Evolutionary conservation across 1,140 invertebrate species (phyloP).

Genomic region (Venustaconcha ellipsiformis): DNA sequence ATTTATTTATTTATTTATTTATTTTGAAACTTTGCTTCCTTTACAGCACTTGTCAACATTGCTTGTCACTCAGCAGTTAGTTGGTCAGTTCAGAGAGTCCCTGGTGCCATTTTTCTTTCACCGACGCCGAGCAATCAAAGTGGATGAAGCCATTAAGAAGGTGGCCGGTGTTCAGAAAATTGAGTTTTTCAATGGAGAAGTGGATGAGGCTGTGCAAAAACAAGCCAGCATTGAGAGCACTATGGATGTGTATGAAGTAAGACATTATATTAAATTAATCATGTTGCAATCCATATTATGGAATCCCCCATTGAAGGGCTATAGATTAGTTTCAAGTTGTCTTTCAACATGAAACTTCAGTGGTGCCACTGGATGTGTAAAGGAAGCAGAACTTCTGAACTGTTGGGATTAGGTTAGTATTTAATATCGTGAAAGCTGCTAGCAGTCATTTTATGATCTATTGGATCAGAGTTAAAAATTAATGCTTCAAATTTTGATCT

Average conservation of each 20-base stretch:
- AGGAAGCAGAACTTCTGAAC: too few relatives aligned
- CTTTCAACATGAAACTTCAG: too few relatives aligned
- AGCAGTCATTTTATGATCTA: too few relatives aligned
- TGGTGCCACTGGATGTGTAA: too few relatives aligned
- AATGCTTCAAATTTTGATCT: too few relatives aligned
- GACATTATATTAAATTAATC: neutral
- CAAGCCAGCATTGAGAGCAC: conserved; percentile 60
- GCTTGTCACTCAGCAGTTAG: conserved; percentile 64
- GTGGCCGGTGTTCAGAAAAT: conserved; percentile 31
- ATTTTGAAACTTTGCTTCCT: conserved; percentile 7
- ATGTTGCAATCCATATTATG: too few relatives aligned
- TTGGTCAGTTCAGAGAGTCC: conserved; percentile 70
- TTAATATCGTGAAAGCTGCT: too few relatives aligned
- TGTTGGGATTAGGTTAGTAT: too few relatives aligned
- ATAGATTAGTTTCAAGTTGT: too few relatives aligned
- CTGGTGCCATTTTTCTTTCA: conserved; percentile 71
- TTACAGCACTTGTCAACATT: conserved; percentile 61
- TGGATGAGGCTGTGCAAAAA: conserved; percentile 48
- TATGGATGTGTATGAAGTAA: conserved; percentile 70
- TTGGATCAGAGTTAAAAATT: too few relatives aligned
- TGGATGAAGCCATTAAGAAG: conserved; percentile 50
- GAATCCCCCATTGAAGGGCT: too few relatives aligned
- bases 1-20: too few relatives aligned
- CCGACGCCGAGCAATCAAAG: conserved; percentile 43
- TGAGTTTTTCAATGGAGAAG: conserved; percentile 37